phyloP scores from a whole-genome alignment of 1,140 invertebrate genomes.

The Aethina tumida region DNA sequence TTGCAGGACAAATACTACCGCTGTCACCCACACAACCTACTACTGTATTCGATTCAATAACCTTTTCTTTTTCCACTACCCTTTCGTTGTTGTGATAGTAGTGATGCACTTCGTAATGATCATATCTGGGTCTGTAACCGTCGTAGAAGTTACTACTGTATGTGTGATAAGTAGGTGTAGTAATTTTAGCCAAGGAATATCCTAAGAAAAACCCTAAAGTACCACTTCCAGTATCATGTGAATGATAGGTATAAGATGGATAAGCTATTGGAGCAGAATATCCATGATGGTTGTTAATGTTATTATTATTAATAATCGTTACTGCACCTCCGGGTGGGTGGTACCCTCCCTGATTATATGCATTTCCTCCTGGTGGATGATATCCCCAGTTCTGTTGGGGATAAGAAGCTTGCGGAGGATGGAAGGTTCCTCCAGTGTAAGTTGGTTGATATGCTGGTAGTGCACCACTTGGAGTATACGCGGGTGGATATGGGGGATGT shows the following conservation, averaged over 20 bases:
- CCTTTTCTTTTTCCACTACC: conserved; percentile 16
- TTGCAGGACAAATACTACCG: conserved; percentile 19
- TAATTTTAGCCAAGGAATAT: conserved; percentile 20
- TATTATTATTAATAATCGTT: conserved; percentile 16
- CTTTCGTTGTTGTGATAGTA: conserved; percentile 22
- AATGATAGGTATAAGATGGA: conserved; percentile 16
- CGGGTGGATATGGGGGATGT: conserved; percentile 11
- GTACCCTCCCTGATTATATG: background rate
- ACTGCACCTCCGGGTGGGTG: conserved; percentile 3
- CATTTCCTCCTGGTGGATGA: conserved; percentile 7
- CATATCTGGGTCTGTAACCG: conserved; percentile 19
- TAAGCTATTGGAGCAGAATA: conserved; percentile 7
- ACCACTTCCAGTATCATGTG: conserved; percentile 18
- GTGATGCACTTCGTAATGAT: conserved; percentile 26
- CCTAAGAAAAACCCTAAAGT: conserved; percentile 23
- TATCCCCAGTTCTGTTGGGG: conserved; percentile 10
- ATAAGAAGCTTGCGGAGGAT: conserved; percentile 2
- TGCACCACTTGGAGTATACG: background rate
- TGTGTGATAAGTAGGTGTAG: conserved; percentile 17
- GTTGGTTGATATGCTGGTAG: too few species aligned
- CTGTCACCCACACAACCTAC: conserved; percentile 20
- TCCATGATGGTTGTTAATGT: conserved; percentile 15
- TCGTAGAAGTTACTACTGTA: conserved; percentile 7
- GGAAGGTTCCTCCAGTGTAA: too few species aligned
- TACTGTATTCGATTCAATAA: conserved; percentile 18